Conservation (phyloP, 1,140 invertebrate species). For the Octopus sinensis region DNA sequence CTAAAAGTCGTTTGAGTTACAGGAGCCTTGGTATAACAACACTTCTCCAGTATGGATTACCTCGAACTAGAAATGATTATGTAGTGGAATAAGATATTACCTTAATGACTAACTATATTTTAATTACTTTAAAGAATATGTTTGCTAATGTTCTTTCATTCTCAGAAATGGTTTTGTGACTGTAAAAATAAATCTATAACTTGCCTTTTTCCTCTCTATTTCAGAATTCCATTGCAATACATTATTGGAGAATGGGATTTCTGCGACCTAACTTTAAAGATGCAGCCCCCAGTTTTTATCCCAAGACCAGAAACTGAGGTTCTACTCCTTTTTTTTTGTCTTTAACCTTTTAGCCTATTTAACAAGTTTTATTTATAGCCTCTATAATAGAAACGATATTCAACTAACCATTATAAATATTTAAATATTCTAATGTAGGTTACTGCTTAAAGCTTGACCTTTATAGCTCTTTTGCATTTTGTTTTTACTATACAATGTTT, state of each 20-base stretch:
- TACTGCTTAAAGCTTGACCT: neutral
- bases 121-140: too few relatives aligned
- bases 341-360: neutral
- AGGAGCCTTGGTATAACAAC: too few relatives aligned
- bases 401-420: neutral
- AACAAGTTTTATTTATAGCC: neutral
- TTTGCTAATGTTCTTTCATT: too few relatives aligned
- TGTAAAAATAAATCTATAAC: too few relatives aligned
- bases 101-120: too few relatives aligned
- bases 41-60: too few relatives aligned
- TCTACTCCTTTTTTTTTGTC: neutral
- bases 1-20: too few relatives aligned
- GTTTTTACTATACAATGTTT: neutral
- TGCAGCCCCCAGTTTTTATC: slow-evolving; percentile 71
- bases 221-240: slow-evolving; percentile 67
- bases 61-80: too few relatives aligned
- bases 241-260: slow-evolving; percentile 76
- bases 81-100: too few relatives aligned
- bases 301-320: slow-evolving; percentile 72
- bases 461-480: neutral
- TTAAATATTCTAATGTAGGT: neutral
- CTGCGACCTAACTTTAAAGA: slow-evolving; percentile 65
- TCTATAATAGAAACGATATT: too few relatives aligned
- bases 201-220: neutral
- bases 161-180: too few relatives aligned